A percentile compares a stretch with the other conserved stretches of the same genome.
Conservation (phyloP, 2,888 invertebrate species). For the Gisinianus flammeolus region DNA sequence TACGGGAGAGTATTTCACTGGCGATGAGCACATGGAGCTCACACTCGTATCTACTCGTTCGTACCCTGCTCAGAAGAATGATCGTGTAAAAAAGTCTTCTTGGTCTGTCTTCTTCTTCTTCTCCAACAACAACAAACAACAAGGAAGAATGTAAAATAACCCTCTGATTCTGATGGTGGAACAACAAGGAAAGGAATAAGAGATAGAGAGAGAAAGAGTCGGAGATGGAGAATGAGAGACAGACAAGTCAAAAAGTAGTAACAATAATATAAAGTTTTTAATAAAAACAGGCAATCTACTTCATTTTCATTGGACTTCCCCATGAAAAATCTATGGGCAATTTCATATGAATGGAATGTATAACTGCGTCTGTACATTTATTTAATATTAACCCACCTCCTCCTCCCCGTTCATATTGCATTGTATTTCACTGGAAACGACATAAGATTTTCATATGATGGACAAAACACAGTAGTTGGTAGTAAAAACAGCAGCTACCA, state of each 20-base stretch:
- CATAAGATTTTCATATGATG: constrained; percentile 17
- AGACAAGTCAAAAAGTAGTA: constrained; percentile 17
- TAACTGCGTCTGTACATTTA: constrained; percentile 15
- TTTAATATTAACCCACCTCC: constrained; percentile 28
- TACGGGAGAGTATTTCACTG: background rate
- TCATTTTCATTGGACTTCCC: constrained; percentile 19
- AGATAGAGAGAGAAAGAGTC: background rate
- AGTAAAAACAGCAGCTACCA: constrained; percentile 12
- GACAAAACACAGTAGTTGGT: background rate
- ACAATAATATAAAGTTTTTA: constrained; percentile 26
- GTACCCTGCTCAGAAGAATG: no score
- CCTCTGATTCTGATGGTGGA: background rate
- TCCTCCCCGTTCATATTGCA: background rate
- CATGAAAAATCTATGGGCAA: constrained; percentile 20
- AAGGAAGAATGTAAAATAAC: constrained; percentile 1
- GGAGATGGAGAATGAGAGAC: background rate
- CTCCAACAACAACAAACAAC: no score
- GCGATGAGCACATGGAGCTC: background rate
- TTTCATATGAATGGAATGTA: constrained; percentile 14
- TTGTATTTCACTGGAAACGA: background rate
- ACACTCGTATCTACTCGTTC: background rate
- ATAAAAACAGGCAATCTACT: constrained; percentile 32
- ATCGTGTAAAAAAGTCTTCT: background rate
- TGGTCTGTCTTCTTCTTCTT: no score
- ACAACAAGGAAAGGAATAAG: background rate